Evolutionary conservation across 2,797 vertebrate species (phyloP), one percentile per base, ranked within the genome.

Genomic region (Chaetophractus vellerosus): DNA sequence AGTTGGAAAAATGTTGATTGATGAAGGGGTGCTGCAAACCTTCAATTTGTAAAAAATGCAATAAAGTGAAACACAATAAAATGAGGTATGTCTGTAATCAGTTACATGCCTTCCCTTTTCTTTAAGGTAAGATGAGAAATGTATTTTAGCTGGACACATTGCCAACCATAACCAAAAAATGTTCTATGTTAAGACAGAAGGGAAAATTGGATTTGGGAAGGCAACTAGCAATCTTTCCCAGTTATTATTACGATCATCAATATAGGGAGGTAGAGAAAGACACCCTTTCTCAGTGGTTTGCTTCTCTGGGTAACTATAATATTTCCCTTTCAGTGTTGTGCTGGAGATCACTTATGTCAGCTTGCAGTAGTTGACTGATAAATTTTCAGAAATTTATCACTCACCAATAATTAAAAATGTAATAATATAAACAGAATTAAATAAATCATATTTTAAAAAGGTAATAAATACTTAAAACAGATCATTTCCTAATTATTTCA

Each of bases 381-480:
- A 79, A 64, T 45, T 28, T 68, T 83, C 31, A 84, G 55, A 15
- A 69, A 78, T 48, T 86, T 93, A 86, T 10, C 38, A 76, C n/a
- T 33, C 2, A 63, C n/a, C n/a, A 28, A 63, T 88, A 66, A 76
- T 79, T 57, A 36, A 63, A 45, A 91, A 76, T 55, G 68, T 57
- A 88, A 88, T 50, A 86, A 31, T 59, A 64, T 48, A 72, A 81
- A 38, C 5, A 52, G 24, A 82, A 83, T 76, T 52, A 41, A 66
- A 88, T 57, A 50, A 36, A 33, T 68, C 57, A 41, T 41, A 26
- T 71, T 84, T 50, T 11, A 83, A 89, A 66, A 74, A 66, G 90
- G 5, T 15, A 64, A 23, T 64, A 71, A 79, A 75, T 38, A 74
- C 5, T 57, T 66, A 52, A 64, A 91, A n/a, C 18, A 78, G 21